Evolutionary conservation across 2,888 invertebrate species (phyloP).

Genomic region (Tiliacea aurago): DNA sequence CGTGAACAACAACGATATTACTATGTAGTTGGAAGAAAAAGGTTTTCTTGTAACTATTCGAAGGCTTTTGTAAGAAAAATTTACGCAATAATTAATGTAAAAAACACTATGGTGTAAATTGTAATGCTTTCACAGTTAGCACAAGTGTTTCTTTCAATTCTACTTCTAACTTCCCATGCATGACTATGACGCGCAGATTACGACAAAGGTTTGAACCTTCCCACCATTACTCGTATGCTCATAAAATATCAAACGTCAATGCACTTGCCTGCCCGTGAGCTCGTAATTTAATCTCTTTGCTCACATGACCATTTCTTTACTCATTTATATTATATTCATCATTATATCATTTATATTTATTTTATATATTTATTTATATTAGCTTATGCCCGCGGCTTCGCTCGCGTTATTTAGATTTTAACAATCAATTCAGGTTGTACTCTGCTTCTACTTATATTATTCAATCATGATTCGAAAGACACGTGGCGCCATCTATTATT

Average conservation of each 20-base stretch:
- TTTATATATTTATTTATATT: too few species aligned
- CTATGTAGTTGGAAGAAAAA: neutral
- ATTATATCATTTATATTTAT: too few species aligned
- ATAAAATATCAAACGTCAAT: conserved; percentile 31
- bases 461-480: too few species aligned
- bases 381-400: too few species aligned
- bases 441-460: too few species aligned
- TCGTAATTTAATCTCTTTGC: neutral
- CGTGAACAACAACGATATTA: too few species aligned
- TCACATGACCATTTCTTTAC: neutral
- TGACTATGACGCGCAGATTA: neutral
- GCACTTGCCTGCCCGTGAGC: neutral
- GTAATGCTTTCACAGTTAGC: neutral
- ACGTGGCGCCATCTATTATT: too few species aligned
- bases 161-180: neutral
- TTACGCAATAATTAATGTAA: neutral
- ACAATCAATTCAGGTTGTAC: too few species aligned
- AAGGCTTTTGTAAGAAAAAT: neutral
- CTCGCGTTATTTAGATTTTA: too few species aligned
- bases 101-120: neutral
- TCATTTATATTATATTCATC: too few species aligned
- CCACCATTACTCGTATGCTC: neutral
- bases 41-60: neutral
- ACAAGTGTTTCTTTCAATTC: neutral
- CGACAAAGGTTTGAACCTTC: neutral